A percentile compares a stretch with the other conserved stretches of the same genome.
These are phyloP conservation scores for Drosophila lacertosa DNA, from an alignment of 1,140 invertebrate species.

Conservation along the genomic window DNA sequence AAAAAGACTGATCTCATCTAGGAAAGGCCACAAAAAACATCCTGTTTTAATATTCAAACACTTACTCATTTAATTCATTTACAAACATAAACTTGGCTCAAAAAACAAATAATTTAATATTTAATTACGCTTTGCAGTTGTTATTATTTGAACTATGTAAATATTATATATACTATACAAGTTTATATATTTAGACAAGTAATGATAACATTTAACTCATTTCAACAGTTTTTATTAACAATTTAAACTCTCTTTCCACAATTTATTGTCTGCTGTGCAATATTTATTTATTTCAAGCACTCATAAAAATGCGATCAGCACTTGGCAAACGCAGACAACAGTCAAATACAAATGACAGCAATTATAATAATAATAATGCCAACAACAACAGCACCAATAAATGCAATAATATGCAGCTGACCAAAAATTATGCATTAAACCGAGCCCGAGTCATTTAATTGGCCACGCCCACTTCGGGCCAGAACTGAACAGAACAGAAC, in stretches of 20 bases:
- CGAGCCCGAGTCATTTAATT: conserved; percentile 52
- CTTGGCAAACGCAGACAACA: conserved; percentile 62
- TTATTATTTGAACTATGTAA: too few species aligned
- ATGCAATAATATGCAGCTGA: conserved; percentile 45
- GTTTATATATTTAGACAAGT: too few species aligned
- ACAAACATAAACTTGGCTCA: too few species aligned
- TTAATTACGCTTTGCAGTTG: too few species aligned
- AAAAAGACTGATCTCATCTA: too few species aligned
- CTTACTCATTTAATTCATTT: too few species aligned
- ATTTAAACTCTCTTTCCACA: background rate
- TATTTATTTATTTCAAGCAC: conserved; percentile 31
- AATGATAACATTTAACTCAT: background rate
- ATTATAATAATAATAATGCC: conserved; percentile 42
- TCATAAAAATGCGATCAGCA: conserved; percentile 43
- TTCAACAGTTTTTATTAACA: background rate
- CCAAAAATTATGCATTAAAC: conserved; percentile 64
- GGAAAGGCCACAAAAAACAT: too few species aligned
- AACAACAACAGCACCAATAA: conserved; percentile 12
- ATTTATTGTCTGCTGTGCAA: background rate
- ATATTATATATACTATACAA: too few species aligned
- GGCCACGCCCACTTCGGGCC: conserved; percentile 8
- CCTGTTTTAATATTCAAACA: too few species aligned
- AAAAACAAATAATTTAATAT: too few species aligned
- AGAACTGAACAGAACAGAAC: too few species aligned
- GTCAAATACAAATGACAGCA: conserved; percentile 57